phyloP scores from a whole-genome alignment of 2,888 invertebrate genomes.

The Drosophila mimetica region DNA sequence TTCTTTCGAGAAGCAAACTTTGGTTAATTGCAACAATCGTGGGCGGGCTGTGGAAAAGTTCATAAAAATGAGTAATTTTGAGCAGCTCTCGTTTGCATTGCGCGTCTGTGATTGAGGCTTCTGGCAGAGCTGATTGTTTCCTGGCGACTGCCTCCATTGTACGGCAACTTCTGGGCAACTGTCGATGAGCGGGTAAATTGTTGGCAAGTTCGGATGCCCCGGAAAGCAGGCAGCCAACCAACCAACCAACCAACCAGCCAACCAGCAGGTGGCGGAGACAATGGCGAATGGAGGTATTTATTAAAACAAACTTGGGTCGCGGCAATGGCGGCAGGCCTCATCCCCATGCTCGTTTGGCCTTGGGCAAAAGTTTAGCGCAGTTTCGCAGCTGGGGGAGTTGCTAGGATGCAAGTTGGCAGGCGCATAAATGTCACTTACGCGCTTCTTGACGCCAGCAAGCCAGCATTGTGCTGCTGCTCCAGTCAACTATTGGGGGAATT shows the following conservation, averaged over 20 bases:
- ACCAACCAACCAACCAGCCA: constrained; percentile 35
- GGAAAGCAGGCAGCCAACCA: neutral
- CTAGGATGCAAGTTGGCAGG: constrained; percentile 43
- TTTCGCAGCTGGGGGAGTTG: neutral
- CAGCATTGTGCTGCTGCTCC: constrained; percentile 55
- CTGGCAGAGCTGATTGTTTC: constrained; percentile 72
- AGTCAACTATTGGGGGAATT: constrained; percentile 66
- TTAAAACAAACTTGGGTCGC: constrained; percentile 75
- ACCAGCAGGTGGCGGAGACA: constrained; percentile 68
- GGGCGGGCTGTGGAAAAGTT: constrained; percentile 29
- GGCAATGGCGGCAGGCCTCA: constrained; percentile 20
- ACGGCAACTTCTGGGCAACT: constrained; percentile 48
- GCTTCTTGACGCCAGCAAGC: constrained; percentile 63
- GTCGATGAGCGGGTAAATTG: constrained; percentile 70
- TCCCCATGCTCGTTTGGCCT: constrained; percentile 44
- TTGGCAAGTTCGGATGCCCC: constrained; percentile 53
- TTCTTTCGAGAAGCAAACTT: constrained; percentile 44
- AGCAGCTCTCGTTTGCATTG: constrained; percentile 24
- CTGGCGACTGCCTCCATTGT: constrained; percentile 68
- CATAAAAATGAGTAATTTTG: constrained; percentile 59
- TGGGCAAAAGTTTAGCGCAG: constrained; percentile 35
- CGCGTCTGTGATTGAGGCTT: constrained; percentile 27
- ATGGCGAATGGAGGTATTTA: constrained; percentile 78
- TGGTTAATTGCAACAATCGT: constrained; percentile 52
- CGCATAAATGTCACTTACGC: constrained; percentile 81